phyloP scores from a whole-genome alignment of 30 jellyfish, hydroid and myxozoan species.

The Chrysaora quinquecirrha region DNA sequence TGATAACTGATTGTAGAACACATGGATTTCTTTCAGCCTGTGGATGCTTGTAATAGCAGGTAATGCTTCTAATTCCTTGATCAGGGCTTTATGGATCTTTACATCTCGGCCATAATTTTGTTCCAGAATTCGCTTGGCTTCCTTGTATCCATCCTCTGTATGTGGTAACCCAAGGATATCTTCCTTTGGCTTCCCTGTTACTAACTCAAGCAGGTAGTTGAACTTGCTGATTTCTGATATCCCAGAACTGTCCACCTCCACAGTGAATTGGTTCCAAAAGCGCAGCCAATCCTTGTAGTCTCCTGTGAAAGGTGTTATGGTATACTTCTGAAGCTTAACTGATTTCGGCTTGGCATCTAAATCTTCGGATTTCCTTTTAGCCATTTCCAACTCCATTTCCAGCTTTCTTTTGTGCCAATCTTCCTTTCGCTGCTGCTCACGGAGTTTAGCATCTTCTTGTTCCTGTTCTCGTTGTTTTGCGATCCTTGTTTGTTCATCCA shows the following conservation, averaged over 20 bases:
- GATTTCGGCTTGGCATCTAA: conserved; percentile 43
- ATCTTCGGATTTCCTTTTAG: conserved; percentile 4
- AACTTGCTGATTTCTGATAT: conserved; percentile 73
- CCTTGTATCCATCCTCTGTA: conserved; percentile 51
- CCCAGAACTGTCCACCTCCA: conserved; percentile 56
- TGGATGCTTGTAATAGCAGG: conserved; percentile 17
- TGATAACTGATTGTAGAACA: conserved; percentile 58
- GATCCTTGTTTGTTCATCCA: conserved; percentile 38
- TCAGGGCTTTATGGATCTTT: conserved; percentile 51
- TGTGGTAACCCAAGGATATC: conserved; percentile 63
- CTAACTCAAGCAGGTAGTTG: conserved; percentile 69
- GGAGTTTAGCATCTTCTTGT: conserved; percentile 31
- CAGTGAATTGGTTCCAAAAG: conserved; percentile 68
- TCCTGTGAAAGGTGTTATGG: conserved; percentile 71
- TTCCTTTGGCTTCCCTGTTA: conserved; percentile 72
- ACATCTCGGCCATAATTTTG: conserved; percentile 44
- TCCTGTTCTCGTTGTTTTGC: conserved; percentile 41
- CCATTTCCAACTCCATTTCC: conserved; percentile 40
- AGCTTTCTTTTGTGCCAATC: conserved; percentile 14
- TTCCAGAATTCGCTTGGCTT: conserved; percentile 56
- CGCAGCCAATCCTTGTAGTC: conserved; percentile 76
- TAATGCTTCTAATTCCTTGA: conserved; percentile 40
- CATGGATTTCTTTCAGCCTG: conserved; percentile 24
- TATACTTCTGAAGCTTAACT: conserved; percentile 58
- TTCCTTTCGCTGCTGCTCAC: conserved; percentile 45